Conservation (phyloP, 2,888 invertebrate species). For the Mythimna vitellina region DNA sequence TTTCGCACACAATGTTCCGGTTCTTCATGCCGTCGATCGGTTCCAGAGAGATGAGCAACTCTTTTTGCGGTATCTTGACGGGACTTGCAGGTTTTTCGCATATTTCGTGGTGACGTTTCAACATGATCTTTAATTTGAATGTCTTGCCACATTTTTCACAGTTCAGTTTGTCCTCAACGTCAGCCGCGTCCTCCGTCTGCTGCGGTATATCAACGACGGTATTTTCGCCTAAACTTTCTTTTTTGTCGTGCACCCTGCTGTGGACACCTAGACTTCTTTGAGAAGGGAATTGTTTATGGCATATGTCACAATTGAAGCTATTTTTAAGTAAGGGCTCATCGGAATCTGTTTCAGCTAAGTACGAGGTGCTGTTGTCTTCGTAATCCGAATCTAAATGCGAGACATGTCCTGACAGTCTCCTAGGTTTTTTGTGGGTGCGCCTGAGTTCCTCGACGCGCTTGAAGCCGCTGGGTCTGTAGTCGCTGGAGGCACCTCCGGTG, state of each 20-base stretch:
- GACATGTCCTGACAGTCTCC: conserved; percentile 67
- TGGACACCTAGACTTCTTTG: conserved; percentile 73
- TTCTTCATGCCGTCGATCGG: conserved; percentile 76
- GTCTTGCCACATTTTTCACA: conserved; percentile 84
- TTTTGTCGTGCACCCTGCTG: conserved; percentile 72
- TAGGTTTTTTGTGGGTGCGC: conserved; percentile 75
- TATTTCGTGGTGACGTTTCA: conserved; percentile 82
- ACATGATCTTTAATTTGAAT: conserved; percentile 88
- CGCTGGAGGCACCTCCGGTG: conserved; percentile 77
- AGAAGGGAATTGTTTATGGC: conserved; percentile 76
- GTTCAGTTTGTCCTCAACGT: conserved; percentile 77
- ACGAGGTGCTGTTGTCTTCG: conserved; percentile 80
- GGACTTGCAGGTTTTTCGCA: conserved; percentile 71
- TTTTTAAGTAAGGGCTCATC: conserved; percentile 78
- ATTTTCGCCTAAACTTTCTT: conserved; percentile 38
- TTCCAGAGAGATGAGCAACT: conserved; percentile 80
- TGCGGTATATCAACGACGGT: conserved; percentile 68
- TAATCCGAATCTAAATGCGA: conserved; percentile 81
- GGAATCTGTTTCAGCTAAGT: conserved; percentile 82
- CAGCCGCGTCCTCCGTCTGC: conserved; percentile 69
- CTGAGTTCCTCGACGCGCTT: conserved; percentile 82
- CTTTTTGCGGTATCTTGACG: conserved; percentile 75
- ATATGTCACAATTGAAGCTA: conserved; percentile 76
- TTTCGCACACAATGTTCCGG: conserved; percentile 76
- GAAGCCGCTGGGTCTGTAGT: conserved; percentile 75